Evolutionary conservation across 2,888 invertebrate genomes (phyloP).

Genomic region (Aspidapion aeneum): DNA sequence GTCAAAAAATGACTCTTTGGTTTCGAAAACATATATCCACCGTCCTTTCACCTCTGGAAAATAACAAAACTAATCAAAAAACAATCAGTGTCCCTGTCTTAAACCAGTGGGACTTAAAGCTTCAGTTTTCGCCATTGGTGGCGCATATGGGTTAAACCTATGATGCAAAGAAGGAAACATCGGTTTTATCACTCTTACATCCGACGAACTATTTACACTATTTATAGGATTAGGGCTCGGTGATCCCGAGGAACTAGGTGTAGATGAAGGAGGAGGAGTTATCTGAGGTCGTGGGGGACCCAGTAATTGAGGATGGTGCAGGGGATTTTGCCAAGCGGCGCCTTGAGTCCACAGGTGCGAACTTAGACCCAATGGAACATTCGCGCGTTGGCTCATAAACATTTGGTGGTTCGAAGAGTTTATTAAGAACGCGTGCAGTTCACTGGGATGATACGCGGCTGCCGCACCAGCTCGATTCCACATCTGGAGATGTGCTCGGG

Average conservation of each 20-base stretch:
- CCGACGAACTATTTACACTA: conserved; percentile 42
- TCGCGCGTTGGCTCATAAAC: conserved; percentile 42
- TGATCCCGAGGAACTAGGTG: conserved; percentile 62
- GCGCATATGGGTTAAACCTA: conserved; percentile 49
- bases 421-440: conserved; percentile 46
- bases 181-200: conserved; percentile 48
- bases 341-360: conserved; percentile 50
- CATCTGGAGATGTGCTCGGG: conserved; percentile 51
- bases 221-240: conserved; percentile 51
- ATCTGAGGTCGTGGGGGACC: conserved; percentile 47
- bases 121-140: conserved; percentile 32
- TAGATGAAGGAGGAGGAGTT: conserved; percentile 47
- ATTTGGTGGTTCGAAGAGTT: conserved; percentile 44
- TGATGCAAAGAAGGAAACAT: conserved; percentile 48
- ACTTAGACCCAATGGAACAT: conserved; percentile 44
- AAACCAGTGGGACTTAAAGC: conserved; percentile 35
- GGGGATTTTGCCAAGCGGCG: conserved; percentile 41
- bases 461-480: conserved; percentile 53
- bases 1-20: conserved; percentile 40
- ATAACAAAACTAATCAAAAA: neutral
- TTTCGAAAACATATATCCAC: conserved; percentile 21
- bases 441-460: conserved; percentile 49
- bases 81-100: conserved; percentile 37
- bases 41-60: neutral
- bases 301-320: conserved; percentile 45